Conservation (phyloP, 2,797 vertebrate genomes). For the Eospalax fontanierii region DNA sequence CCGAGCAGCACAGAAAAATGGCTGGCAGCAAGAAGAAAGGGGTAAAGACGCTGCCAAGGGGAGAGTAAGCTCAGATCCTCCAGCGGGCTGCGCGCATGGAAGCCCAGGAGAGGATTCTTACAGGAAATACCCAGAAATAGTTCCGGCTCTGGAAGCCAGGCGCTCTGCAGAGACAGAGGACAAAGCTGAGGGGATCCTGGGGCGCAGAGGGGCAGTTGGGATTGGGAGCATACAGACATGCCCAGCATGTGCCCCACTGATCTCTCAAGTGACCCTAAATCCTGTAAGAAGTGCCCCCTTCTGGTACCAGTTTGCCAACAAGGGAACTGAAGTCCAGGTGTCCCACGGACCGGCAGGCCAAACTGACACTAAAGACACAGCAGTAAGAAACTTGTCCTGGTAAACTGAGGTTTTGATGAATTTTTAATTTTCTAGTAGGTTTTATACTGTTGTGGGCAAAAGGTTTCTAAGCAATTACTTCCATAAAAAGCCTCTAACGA, state of each 20-base stretch:
- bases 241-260: no score
- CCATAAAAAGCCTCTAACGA: constrained; percentile 1
- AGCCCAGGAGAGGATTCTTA: not conserved
- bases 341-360: not conserved
- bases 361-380: not conserved
- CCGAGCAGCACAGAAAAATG: not conserved
- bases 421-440: constrained; percentile 5
- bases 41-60: not conserved
- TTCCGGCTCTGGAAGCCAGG: not conserved
- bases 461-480: not conserved
- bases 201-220: not conserved
- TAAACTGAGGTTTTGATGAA: not conserved
- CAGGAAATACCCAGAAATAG: not conserved
- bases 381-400: not conserved
- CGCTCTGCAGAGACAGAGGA: not conserved
- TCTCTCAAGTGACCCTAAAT: not conserved
- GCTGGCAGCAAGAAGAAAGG: not conserved
- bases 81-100: not conserved
- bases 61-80: not conserved
- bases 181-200: not conserved
- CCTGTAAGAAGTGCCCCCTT: not conserved
- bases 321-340: not conserved
- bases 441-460: not conserved
- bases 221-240: not conserved
- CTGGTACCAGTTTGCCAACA: no score